These are phyloP conservation scores for Chiridota heheva DNA, from an alignment of 35 echinoderm and acorn worm species.

Conservation along the genomic window DNA sequence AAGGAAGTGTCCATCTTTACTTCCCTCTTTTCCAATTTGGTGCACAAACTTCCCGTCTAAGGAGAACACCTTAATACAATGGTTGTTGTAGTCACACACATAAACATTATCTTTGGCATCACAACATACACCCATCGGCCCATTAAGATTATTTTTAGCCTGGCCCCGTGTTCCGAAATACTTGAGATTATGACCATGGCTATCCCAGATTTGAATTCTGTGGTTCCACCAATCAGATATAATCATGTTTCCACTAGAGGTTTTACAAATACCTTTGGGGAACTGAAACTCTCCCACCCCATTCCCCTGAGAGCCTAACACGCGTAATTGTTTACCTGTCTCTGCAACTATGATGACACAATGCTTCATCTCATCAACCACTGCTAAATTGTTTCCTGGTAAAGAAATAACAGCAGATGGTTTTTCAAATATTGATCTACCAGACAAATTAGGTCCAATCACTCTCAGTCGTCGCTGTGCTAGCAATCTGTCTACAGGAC, in stretches of 20 bases:
- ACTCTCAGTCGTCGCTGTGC: conserved; percentile 12
- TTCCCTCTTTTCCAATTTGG: conserved; percentile 83
- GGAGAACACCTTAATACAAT: conserved; percentile 80
- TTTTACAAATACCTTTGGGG: conserved; percentile 70
- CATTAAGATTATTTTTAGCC: conserved; percentile 35
- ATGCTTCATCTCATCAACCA: conserved; percentile 78
- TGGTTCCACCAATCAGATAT: conserved; percentile 86
- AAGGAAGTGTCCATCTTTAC: conserved; percentile 64
- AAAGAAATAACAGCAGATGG: conserved; percentile 66
- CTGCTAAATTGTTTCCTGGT: conserved; percentile 61
- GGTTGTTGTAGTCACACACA: conserved; percentile 89
- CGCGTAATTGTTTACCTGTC: conserved; percentile 61
- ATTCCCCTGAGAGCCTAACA: conserved; percentile 61
- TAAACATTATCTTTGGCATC: conserved; percentile 78
- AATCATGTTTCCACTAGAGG: conserved; percentile 48
- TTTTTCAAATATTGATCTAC: conserved; percentile 76
- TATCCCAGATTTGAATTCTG: conserved; percentile 87
- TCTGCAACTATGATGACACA: conserved; percentile 73
- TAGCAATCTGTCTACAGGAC: conserved; percentile 10
- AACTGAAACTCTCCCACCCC: conserved; percentile 75
- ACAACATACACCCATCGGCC: conserved; percentile 72
- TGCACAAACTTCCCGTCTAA: conserved; percentile 53
- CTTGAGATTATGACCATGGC: conserved; percentile 54
- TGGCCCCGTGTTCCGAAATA: conserved; percentile 74
- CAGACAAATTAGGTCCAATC: conserved; percentile 54